phyloP scores from a whole-genome alignment of 2,113 vertebrate species.

The Nannospalax galili region DNA sequence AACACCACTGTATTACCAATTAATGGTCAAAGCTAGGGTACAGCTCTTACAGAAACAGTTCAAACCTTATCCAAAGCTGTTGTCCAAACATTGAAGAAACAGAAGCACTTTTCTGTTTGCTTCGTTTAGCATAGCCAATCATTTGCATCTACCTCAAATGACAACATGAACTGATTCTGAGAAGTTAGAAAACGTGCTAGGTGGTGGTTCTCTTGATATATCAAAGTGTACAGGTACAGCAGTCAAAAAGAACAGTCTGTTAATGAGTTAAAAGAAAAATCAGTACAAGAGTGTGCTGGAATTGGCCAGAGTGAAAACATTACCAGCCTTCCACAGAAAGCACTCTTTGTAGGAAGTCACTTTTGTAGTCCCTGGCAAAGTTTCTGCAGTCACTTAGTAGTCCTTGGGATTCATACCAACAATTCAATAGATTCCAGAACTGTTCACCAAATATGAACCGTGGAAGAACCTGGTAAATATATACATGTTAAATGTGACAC shows the following conservation, averaged over 20 bases:
- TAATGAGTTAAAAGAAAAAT: conserved; percentile 60
- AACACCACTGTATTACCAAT: conserved; percentile 46
- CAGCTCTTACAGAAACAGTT: conserved; percentile 40
- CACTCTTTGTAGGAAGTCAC: conserved; percentile 65
- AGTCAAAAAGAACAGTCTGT: conserved; percentile 30
- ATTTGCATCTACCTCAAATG: conserved; percentile 48
- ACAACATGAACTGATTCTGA: background rate
- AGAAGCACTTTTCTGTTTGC: conserved; percentile 53
- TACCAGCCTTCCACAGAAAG: conserved; percentile 56
- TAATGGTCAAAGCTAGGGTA: conserved; percentile 10
- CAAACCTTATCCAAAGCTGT: conserved; percentile 35
- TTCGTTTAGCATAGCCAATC: conserved; percentile 40
- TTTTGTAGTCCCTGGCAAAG: conserved; percentile 69
- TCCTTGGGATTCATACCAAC: conserved; percentile 67
- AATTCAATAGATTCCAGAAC: conserved; percentile 65
- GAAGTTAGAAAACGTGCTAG: conserved; percentile 26
- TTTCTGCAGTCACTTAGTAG: conserved; percentile 61
- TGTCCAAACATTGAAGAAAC: conserved; percentile 48
- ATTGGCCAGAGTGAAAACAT: conserved; percentile 56
- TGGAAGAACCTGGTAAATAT: conserved; percentile 25
- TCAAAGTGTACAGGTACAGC: background rate
- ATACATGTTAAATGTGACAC: conserved; percentile 18
- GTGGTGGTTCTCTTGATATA: conserved; percentile 24
- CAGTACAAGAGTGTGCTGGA: conserved; percentile 55
- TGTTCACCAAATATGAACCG: conserved; percentile 18